Base-by-base conservation (phyloP, 2,888 invertebrate genomes). In the Prostheceraeus crozeri region DNA sequence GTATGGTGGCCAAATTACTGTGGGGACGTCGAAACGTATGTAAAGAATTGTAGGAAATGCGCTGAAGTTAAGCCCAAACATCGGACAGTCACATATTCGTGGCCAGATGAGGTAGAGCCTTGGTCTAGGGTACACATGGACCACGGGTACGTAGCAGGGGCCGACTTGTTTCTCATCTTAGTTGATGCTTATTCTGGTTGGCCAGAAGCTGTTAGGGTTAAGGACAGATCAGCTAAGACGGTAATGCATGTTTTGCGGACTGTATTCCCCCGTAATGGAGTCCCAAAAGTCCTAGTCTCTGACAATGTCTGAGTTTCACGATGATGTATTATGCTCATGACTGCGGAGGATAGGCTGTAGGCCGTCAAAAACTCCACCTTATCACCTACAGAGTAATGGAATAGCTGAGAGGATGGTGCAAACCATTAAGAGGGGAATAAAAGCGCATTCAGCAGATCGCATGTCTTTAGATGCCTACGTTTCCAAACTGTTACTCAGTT, bases 401-500 rank as follows among this genome's bases (percentile, higher is more conserved):
- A 14, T 55, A 55, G 59, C 59, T 6, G 57, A 57, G 21, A 55
- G 56, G 6, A 57, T 57, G 57, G 57, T 60, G 4, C 59, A 52
- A 58, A 56, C 56, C 1, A 28, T 57, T 25, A 57, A 57, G n/a
- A 6, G 25, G 6, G 57, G 57, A 16, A 55, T 57, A 25, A 55
- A 58, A 25, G 57, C 11, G 23, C 57, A n/a, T 16, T 19, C n/a
- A 8, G 14, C n/a, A 25, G 57, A 57, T 28, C 23, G 14, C n/a
- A 33, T 56, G n/a, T n/a, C n/a, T 14, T 57, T 57, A 16, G 57
- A 59, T 56, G 57, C 57, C 21, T 58, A 57, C 57, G 14, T 57
- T 25, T 56, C 27, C 54, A 57, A 46, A 21, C 27, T 57, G 21
- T 33, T 57, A 58, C 57, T 57, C 19, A 57, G 33, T 57, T 60